A percentile compares a stretch with the other conserved stretches of the same genome.
phyloP scores from a whole-genome alignment of 2,888 invertebrate genomes.

The Patella ulyssiponensis region DNA sequence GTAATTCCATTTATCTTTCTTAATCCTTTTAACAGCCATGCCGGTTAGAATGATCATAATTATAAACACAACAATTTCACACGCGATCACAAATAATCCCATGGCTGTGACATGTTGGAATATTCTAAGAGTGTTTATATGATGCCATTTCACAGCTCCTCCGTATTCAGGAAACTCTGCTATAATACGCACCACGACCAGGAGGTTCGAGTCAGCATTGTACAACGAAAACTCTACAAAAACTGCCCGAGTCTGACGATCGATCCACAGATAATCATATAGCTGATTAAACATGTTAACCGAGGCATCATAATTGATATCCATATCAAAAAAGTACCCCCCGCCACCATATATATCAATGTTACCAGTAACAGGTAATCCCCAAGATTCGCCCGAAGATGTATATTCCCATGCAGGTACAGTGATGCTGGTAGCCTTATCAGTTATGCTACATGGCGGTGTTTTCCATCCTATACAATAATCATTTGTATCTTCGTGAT shows the following conservation, averaged over 20 bases:
- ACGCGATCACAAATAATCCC: slow-evolving; percentile 43
- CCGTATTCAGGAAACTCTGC: slow-evolving; percentile 61
- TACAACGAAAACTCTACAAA: slow-evolving; percentile 64
- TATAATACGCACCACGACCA: slow-evolving; percentile 50
- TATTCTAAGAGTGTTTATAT: slow-evolving; percentile 49
- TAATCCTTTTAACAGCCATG: slow-evolving; percentile 36
- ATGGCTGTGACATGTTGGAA: slow-evolving; percentile 39
- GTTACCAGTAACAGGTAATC: slow-evolving; percentile 44
- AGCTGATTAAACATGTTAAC: slow-evolving; percentile 42
- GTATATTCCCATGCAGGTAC: slow-evolving; percentile 44
- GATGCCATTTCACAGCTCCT: slow-evolving; percentile 31
- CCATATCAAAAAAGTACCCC: slow-evolving; percentile 47
- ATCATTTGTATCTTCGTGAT: slow-evolving; percentile 36
- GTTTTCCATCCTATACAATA: slow-evolving; percentile 43
- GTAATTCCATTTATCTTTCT: slow-evolving; percentile 48
- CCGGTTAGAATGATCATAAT: slow-evolving; percentile 36
- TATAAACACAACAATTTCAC: slow-evolving; percentile 34
- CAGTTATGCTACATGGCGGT: slow-evolving; percentile 27
- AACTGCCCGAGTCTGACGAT: slow-evolving; percentile 58
- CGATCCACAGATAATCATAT: slow-evolving; percentile 52
- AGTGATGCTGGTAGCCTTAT: slow-evolving; percentile 20
- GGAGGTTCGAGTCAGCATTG: slow-evolving; percentile 59
- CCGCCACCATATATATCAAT: slow-evolving; percentile 49
- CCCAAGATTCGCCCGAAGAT: slow-evolving; percentile 36
- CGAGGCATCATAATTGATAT: slow-evolving; percentile 35